Percentiles rank a stretch among this genome's conserved stretches.
Evolutionary conservation across 2,113 vertebrate species (phyloP).

Genomic region (Micromys minutus): DNA sequence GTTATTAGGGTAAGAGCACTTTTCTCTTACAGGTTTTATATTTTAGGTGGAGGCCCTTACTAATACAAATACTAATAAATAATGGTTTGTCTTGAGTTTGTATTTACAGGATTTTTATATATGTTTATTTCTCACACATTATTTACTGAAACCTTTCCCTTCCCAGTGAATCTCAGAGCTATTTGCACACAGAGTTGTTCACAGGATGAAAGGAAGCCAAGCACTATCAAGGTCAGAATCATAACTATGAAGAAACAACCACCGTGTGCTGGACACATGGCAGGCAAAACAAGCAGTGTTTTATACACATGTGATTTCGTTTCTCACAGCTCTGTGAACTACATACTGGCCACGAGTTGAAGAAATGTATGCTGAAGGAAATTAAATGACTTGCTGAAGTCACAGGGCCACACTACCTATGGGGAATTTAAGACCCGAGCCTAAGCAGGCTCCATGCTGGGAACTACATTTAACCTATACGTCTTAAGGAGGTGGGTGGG

Average conservation of each 20-base stretch:
- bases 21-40: background rate
- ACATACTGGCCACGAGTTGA: background rate
- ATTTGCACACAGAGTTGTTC: background rate
- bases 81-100: background rate
- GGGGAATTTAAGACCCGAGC: slow-evolving; percentile 6
- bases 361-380: background rate
- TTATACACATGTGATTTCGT: background rate
- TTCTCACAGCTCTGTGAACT: background rate
- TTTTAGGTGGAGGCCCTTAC: background rate
- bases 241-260: background rate
- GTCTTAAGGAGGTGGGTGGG: background rate
- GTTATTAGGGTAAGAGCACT: background rate
- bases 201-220: background rate
- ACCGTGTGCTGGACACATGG: background rate
- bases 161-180: background rate
- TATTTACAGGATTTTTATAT: background rate
- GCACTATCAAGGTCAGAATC: background rate
- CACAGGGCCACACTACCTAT: background rate
- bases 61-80: slow-evolving; percentile 10
- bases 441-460: background rate
- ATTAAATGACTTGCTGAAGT: slow-evolving; percentile 16
- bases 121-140: background rate
- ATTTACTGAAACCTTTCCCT: slow-evolving; percentile 1
- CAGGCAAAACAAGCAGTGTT: background rate
- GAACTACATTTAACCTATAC: background rate